These are phyloP conservation scores for Isaurus tuberculatus DNA, from an alignment of 92 coral and sea anemone genomes.

Conservation along the genomic window DNA sequence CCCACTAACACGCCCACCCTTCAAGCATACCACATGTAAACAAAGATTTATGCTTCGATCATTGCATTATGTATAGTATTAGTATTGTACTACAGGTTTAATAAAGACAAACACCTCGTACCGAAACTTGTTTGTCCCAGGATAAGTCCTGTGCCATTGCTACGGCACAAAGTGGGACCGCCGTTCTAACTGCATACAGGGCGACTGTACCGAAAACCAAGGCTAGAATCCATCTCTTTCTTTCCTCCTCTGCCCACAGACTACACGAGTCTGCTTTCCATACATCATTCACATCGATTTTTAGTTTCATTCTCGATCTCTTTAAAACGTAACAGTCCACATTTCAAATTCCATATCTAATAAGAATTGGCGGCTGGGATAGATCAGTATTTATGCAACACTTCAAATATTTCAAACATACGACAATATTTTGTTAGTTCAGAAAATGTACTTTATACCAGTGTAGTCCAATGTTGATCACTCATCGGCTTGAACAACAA, in stretches of 20 bases:
- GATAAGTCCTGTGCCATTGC: constrained; percentile 90
- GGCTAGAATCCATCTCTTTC: constrained; percentile 81
- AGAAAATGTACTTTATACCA: not conserved
- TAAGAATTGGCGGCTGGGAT: not conserved
- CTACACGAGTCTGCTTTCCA: constrained; percentile 50
- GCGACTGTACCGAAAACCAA: constrained; percentile 90
- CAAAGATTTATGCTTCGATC: too few species aligned
- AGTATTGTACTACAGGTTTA: not conserved
- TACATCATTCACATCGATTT: constrained; percentile 45
- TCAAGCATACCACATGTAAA: too few species aligned
- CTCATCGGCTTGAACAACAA: not conserved
- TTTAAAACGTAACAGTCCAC: not conserved
- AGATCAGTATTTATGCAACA: not conserved
- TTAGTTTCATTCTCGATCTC: constrained; percentile 10
- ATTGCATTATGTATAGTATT: not conserved
- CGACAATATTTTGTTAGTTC: not conserved
- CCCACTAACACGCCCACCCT: too few species aligned
- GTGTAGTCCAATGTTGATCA: not conserved
- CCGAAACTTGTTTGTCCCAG: constrained; percentile 96
- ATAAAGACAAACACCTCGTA: constrained; percentile 45
- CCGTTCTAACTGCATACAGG: constrained; percentile 84
- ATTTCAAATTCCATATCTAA: not conserved
- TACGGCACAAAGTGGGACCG: constrained; percentile 89
- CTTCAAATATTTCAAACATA: not conserved
- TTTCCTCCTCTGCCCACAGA: constrained; percentile 83